These are phyloP conservation scores for Lepas anatifera DNA, from an alignment of 2,888 invertebrate genomes.

Conservation along the genomic window DNA sequence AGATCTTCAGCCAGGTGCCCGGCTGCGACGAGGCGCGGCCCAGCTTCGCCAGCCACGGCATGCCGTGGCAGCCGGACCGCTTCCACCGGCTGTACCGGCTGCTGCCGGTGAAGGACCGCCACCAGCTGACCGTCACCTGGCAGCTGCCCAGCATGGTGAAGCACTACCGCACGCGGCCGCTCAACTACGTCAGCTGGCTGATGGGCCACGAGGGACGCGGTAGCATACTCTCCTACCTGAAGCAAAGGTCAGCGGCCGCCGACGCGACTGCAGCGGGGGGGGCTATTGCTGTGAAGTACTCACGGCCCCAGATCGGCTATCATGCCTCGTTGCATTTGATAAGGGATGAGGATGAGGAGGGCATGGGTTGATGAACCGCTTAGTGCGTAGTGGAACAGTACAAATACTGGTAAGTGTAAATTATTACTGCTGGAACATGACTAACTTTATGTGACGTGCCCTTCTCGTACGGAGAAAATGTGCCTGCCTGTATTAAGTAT, in stretches of 20 bases:
- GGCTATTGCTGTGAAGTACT: no score
- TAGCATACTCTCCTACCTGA: conserved; percentile 62
- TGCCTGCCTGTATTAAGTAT: no score
- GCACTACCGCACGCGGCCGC: conserved; percentile 61
- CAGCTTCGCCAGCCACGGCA: conserved; percentile 16
- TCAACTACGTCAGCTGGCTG: conserved; percentile 62
- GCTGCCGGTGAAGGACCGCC: conserved; percentile 58
- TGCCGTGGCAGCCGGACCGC: conserved; percentile 20
- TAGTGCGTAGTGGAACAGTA: no score
- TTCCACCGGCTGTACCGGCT: conserved; percentile 48
- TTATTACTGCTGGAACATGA: no score
- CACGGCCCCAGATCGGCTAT: no score
- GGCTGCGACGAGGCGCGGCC: conserved; percentile 15
- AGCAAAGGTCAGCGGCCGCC: conserved; percentile 50
- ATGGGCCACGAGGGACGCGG: conserved; percentile 77
- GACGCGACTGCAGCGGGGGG: no score
- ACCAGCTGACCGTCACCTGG: conserved; percentile 53
- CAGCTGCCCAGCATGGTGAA: conserved; percentile 46
- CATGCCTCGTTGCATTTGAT: no score
- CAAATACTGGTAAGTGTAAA: no score
- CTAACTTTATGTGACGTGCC: no score
- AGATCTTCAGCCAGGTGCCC: neutral
- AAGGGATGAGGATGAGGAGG: no score
- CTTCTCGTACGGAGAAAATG: no score
- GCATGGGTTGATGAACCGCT: no score